Evolutionary conservation across 2,113 vertebrate species (phyloP).

Genomic region (Pogonocichla stellata): DNA sequence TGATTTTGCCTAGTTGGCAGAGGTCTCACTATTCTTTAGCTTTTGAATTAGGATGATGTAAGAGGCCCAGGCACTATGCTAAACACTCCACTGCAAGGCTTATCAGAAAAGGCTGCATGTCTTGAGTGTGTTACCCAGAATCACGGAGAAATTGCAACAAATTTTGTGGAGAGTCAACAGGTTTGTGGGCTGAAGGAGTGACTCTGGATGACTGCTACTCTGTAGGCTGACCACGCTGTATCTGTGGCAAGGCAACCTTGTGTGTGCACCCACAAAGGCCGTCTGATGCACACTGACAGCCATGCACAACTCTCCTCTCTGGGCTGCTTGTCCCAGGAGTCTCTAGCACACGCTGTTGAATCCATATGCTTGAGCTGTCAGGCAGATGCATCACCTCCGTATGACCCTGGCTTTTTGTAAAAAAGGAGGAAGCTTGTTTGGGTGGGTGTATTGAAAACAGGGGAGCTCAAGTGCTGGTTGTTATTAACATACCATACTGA

Average conservation of each 20-base stretch:
- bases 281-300: rapidly evolving
- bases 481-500: neutral
- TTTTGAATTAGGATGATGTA: slow-evolving; percentile 57
- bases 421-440: neutral
- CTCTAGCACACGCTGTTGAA: neutral
- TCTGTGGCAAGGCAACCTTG: neutral
- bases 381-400: neutral
- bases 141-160: neutral
- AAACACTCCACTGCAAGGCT: neutral
- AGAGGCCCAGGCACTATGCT: neutral
- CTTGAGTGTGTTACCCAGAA: neutral
- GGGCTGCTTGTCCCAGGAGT: neutral
- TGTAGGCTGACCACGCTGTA: rapidly evolving
- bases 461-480: neutral
- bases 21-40: slow-evolving; percentile 21
- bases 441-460: neutral
- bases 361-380: neutral
- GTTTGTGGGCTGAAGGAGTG: neutral
- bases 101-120: neutral
- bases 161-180: neutral
- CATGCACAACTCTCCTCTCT: neutral
- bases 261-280: rapidly evolving
- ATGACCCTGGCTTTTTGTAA: neutral
- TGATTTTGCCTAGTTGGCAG: slow-evolving; percentile 45
- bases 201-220: neutral